Base-by-base conservation (phyloP, 2,113 vertebrate species). In the Leiothrix lutea region DNA sequence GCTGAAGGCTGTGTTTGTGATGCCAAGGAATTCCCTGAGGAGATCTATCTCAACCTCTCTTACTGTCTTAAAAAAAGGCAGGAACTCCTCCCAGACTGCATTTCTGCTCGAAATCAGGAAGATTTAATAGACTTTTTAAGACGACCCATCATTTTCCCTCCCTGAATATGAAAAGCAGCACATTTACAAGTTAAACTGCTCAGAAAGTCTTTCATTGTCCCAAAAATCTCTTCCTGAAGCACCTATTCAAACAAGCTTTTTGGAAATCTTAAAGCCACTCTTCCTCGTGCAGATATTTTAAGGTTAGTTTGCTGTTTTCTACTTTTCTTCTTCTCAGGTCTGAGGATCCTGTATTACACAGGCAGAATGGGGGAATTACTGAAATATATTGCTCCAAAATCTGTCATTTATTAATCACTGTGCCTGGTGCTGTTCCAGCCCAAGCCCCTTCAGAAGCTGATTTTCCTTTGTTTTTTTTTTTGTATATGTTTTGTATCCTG, bases 331-430 rank as follows among this genome's bases (percentile, higher is more conserved):
- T 80, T 54, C 44, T 31, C 35, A 31, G 31, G 14, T 42, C 8
- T 47, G 35, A 42, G 36, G 13, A 31, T 5, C n/a, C n/a, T 64
- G 40, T 40, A 36, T 79, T 72, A 54, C 29, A 28, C 26, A 21
- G 28, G 44, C 71, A 70, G 24, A 16, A 72, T 0, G 1, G 5
- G 14, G 28, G 31, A 54, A 80, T 57, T 92, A 83, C 54, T 58
- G 50, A 77, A 73, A 77, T 83, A 42, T 19, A 73, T n/a, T 24
- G n/a, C 80, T 90, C 56, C 53, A 31, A 86, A 83, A 78, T 86
- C 71, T 51, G 71, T 85, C 50, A 85, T 89, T 92, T 93, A 90
- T 92, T 93, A 87, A 84, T 84, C 83, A 70, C 47, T 50, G 36
- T 1, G 12, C 12, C 45, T 69, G 20, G 13, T 87, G 38, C 31